Evolutionary conservation across 2,113 vertebrate species (phyloP).

Genomic region (Psittacula cyanocephala): DNA sequence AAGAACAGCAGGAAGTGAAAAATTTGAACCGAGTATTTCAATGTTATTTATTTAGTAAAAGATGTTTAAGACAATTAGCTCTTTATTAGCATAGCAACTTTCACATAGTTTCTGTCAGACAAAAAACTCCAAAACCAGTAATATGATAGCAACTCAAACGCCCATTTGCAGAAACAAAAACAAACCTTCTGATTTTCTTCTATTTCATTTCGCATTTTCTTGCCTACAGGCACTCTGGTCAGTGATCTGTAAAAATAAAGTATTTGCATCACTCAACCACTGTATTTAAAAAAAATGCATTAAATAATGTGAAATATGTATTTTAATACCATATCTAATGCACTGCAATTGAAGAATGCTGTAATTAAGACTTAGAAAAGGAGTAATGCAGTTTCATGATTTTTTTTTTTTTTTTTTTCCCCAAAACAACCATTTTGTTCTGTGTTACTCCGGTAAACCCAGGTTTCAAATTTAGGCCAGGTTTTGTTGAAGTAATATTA

Average conservation of each 20-base stretch:
- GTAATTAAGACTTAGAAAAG: background rate
- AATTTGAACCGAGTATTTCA: background rate
- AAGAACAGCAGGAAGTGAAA: background rate
- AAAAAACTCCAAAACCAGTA: background rate
- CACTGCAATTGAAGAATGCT: background rate
- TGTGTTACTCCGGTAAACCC: background rate
- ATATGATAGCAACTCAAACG: background rate
- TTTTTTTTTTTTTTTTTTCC: background rate
- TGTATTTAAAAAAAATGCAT: background rate
- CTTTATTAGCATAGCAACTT: too few relatives aligned
- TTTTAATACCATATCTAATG: background rate
- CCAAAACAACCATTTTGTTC: background rate
- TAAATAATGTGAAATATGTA: background rate
- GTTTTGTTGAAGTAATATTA: background rate
- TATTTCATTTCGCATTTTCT: conserved; percentile 91
- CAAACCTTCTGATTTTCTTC: conserved; percentile 95
- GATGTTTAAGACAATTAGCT: background rate
- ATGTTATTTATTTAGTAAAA: background rate
- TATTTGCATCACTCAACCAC: background rate
- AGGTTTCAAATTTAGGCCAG: background rate
- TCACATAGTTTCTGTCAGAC: too few relatives aligned
- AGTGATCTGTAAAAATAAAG: conserved; percentile 88
- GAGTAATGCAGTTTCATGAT: background rate
- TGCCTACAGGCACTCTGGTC: conserved; percentile 87
- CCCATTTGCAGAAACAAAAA: conserved; percentile 3